Percentiles rank a stretch among this genome's conserved stretches.
These are phyloP conservation scores for Oncorhynchus keta DNA, from an alignment of 2,113 vertebrate genomes.

Conservation along the genomic window DNA sequence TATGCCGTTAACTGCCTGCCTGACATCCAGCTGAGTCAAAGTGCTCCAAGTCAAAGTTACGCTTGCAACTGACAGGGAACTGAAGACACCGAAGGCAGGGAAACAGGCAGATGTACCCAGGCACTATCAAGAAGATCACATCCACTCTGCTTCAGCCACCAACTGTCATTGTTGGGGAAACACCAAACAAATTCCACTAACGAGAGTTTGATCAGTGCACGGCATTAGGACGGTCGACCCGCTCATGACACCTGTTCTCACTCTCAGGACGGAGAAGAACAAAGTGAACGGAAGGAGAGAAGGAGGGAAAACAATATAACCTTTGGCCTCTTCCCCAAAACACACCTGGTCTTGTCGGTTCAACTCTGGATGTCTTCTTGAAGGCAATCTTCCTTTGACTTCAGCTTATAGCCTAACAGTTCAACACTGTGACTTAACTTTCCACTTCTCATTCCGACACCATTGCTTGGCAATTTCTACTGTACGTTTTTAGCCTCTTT, in stretches of 20 bases:
- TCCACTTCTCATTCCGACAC: slow-evolving; percentile 59
- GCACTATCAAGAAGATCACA: slow-evolving; percentile 50
- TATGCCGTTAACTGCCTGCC: slow-evolving; percentile 51
- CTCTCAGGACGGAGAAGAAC: slow-evolving; percentile 51
- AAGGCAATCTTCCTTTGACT: slow-evolving; percentile 69
- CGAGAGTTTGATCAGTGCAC: slow-evolving; percentile 59
- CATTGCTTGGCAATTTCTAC: slow-evolving; percentile 55
- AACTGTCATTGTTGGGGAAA: slow-evolving; percentile 40
- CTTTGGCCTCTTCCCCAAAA: slow-evolving; percentile 52
- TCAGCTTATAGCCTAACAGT: slow-evolving; percentile 50
- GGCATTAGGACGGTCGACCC: slow-evolving; percentile 49
- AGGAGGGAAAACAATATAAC: slow-evolving; percentile 64
- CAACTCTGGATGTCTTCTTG: slow-evolving; percentile 55
- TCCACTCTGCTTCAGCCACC: slow-evolving; percentile 43
- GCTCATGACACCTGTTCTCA: slow-evolving; percentile 34
- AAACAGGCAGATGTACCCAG: slow-evolving; percentile 42
- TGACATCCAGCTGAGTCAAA: slow-evolving; percentile 52
- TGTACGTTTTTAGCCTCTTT: slow-evolving; percentile 42
- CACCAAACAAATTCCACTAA: slow-evolving; percentile 54
- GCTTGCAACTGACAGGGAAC: slow-evolving; percentile 18
- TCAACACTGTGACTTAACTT: slow-evolving; percentile 57
- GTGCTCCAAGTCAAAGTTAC: slow-evolving; percentile 41
- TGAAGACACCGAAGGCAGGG: slow-evolving; percentile 37
- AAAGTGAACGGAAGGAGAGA: slow-evolving; percentile 64
- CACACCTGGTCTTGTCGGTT: slow-evolving; percentile 60